Evolutionary conservation across 30 jellyfish, hydroid and myxozoan species (phyloP).

Genomic region (Aurelia coerulea): DNA sequence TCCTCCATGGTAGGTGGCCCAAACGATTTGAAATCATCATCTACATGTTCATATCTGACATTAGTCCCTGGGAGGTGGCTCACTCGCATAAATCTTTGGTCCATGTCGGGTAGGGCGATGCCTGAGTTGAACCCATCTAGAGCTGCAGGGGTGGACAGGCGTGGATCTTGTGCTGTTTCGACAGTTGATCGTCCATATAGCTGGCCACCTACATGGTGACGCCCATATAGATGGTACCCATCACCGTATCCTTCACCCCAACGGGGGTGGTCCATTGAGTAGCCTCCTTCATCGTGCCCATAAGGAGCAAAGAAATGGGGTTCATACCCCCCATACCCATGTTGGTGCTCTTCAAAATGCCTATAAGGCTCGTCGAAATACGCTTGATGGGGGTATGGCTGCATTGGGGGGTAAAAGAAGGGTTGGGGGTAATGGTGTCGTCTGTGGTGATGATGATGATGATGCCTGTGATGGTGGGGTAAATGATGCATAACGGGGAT

Average conservation of each 20-base stretch:
- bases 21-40: constrained; percentile 50
- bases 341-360: constrained; percentile 8
- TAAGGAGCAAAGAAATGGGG: constrained; percentile 69
- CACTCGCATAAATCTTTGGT: constrained; percentile 64
- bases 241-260: constrained; percentile 71
- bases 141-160: constrained; percentile 72
- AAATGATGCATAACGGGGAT: constrained; percentile 68
- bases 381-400: constrained; percentile 35
- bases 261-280: constrained; percentile 53
- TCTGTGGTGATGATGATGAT: constrained; percentile 87
- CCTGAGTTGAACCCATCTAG: constrained; percentile 90
- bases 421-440: constrained; percentile 77
- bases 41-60: constrained; percentile 29
- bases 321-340: constrained; percentile 7
- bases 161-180: constrained; percentile 83
- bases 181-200: constrained; percentile 86
- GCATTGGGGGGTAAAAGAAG: constrained; percentile 22
- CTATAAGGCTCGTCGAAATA: constrained; percentile 12
- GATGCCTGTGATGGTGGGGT: constrained; percentile 77
- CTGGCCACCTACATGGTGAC: constrained; percentile 46
- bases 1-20: constrained; percentile 72
- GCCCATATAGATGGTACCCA: constrained; percentile 56
- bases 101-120: constrained; percentile 90
- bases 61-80: constrained; percentile 61
- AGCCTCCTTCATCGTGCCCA: constrained; percentile 59